phyloP scores from a whole-genome alignment of 2,888 invertebrate species.

The Stenoptilia bipunctidactyla region DNA sequence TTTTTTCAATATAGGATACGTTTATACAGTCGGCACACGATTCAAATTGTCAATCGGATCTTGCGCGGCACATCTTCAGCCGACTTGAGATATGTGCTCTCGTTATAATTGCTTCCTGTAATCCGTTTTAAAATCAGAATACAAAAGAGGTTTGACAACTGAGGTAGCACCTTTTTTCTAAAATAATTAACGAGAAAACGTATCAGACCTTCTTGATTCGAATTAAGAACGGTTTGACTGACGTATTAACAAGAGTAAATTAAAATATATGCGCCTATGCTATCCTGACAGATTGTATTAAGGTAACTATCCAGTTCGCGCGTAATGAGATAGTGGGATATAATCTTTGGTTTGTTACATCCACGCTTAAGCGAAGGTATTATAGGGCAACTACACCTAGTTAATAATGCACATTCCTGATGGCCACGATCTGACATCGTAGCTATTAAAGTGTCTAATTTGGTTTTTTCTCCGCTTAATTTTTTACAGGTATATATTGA shows the following conservation, averaged over 20 bases:
- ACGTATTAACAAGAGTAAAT: constrained; percentile 29
- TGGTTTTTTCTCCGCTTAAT: no score
- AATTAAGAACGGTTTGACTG: constrained; percentile 10
- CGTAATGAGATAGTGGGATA: constrained; percentile 41
- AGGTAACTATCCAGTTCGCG: constrained; percentile 20
- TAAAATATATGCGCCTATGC: constrained; percentile 37
- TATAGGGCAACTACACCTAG: no score
- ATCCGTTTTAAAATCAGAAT: constrained; percentile 1
- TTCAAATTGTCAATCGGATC: constrained; percentile 52
- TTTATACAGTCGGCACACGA: constrained; percentile 36
- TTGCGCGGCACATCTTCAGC: constrained; percentile 23
- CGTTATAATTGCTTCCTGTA: constrained; percentile 13
- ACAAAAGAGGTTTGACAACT: constrained; percentile 10
- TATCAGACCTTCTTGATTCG: constrained; percentile 2
- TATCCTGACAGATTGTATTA: constrained; percentile 29
- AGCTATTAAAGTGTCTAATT: no score
- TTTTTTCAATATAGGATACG: constrained; percentile 46
- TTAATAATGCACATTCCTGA: no score
- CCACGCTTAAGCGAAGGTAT: background rate
- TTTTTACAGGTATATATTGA: no score
- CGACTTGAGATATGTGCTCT: constrained; percentile 16
- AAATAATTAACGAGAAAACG: constrained; percentile 14
- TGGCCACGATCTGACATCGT: no score
- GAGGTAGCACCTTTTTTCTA: constrained; percentile 13
- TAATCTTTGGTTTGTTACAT: constrained; percentile 44